Conservation (phyloP, 1,140 invertebrate genomes). For the Platyura marginata region DNA sequence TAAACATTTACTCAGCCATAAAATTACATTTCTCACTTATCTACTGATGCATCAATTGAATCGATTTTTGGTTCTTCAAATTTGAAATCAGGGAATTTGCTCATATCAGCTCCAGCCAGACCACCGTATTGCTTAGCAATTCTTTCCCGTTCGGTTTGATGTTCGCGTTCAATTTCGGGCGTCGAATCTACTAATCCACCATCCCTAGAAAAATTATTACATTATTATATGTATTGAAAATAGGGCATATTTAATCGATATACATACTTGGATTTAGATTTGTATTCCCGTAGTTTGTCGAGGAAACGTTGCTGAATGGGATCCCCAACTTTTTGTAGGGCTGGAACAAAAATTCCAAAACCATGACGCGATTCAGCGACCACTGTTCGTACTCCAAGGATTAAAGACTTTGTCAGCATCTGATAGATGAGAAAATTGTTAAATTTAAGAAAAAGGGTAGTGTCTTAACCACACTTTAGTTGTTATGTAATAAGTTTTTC, state of each 20-base stretch:
- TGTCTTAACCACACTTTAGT: too few species aligned
- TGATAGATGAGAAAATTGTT: slow-evolving; percentile 6
- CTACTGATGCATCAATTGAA: slow-evolving; percentile 21
- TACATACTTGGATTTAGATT: slow-evolving; percentile 23
- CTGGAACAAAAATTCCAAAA: slow-evolving; percentile 44
- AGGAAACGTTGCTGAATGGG: slow-evolving; percentile 88
- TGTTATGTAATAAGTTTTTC: too few species aligned
- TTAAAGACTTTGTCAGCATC: slow-evolving; percentile 22
- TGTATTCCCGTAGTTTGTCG: slow-evolving; percentile 84
- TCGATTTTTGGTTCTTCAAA: slow-evolving; percentile 50
- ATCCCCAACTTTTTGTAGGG: slow-evolving; percentile 54
- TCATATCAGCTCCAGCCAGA: slow-evolving; percentile 58
- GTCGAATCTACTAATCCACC: slow-evolving; percentile 67
- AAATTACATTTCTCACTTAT: too few species aligned
- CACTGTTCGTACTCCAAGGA: slow-evolving; percentile 15
- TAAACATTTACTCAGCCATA: too few species aligned
- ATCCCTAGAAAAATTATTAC: too few species aligned
- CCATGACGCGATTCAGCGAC: slow-evolving; percentile 30
- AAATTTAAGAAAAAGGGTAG: too few species aligned
- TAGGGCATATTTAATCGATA: too few species aligned
- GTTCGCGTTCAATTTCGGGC: slow-evolving; percentile 52
- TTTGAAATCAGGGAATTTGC: slow-evolving; percentile 69
- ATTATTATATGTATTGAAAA: too few species aligned
- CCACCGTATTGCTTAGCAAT: slow-evolving; percentile 61
- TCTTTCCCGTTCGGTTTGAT: slow-evolving; percentile 61